phyloP scores from a whole-genome alignment of 2,888 invertebrate genomes.

The Drepanosiphum platanoidis region DNA sequence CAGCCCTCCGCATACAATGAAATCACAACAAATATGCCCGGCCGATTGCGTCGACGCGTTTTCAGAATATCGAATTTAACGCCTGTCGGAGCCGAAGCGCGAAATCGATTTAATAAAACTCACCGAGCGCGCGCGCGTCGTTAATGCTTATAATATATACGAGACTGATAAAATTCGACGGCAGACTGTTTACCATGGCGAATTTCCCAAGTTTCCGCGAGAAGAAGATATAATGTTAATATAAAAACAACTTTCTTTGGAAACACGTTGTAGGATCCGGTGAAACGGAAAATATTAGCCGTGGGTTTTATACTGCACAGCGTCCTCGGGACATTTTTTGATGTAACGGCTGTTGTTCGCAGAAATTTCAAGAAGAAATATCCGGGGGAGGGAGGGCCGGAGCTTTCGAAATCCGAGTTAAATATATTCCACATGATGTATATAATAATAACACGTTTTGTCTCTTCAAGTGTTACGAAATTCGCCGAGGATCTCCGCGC shows the following conservation, averaged over 20 bases:
- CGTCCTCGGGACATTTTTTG: slow-evolving; percentile 5
- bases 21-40: no score
- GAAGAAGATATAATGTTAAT: no score
- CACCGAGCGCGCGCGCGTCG: background rate
- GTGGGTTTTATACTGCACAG: background rate
- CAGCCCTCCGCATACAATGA: background rate
- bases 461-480: background rate
- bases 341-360: slow-evolving; percentile 27
- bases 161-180: background rate
- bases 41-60: background rate
- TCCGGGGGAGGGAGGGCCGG: background rate
- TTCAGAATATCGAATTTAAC: background rate
- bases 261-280: slow-evolving; percentile 1
- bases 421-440: background rate
- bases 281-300: slow-evolving; percentile 14
- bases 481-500: background rate
- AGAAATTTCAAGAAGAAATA: slow-evolving; percentile 17
- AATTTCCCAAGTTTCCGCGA: slow-evolving; percentile 23
- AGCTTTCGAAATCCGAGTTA: background rate
- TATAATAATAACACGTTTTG: background rate
- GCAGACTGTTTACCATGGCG: background rate
- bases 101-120: background rate
- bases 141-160: no score
- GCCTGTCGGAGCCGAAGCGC: background rate
- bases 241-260: slow-evolving; percentile 21